Evolutionary conservation across 2,797 vertebrate genomes (phyloP).

Genomic region (Jordanella pulchra): DNA sequence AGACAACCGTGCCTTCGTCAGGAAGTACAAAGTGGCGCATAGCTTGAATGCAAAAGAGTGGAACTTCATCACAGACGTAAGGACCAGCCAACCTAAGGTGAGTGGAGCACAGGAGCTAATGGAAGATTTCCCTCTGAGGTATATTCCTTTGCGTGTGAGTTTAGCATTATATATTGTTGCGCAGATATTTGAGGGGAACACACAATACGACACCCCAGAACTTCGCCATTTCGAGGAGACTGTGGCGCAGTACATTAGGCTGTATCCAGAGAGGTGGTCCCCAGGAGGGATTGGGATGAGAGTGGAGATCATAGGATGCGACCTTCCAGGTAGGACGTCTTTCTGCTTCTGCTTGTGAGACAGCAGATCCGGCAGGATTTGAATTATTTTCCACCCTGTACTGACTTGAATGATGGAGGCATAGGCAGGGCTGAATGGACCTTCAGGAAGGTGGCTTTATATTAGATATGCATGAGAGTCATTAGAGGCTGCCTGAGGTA

Average conservation of each 20-base stretch:
- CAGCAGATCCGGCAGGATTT: constrained; percentile 14
- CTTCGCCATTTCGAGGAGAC: constrained; percentile 90
- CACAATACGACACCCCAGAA: constrained; percentile 93
- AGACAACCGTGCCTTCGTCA: constrained; percentile 91
- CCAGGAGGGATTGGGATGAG: constrained; percentile 96
- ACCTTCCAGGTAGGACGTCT: constrained; percentile 88
- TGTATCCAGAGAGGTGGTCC: constrained; percentile 95
- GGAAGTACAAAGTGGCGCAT: constrained; percentile 93
- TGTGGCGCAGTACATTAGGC: constrained; percentile 86
- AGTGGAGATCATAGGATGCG: constrained; percentile 94
- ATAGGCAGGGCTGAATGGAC: constrained; percentile 37
- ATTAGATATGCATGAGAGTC: constrained; percentile 65
- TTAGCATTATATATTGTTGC: background rate
- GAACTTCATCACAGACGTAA: constrained; percentile 89
- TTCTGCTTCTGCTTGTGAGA: background rate
- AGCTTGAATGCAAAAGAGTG: constrained; percentile 90
- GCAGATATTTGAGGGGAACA: constrained; percentile 95
- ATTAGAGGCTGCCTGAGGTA: constrained; percentile 43
- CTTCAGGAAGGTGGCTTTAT: constrained; percentile 39
- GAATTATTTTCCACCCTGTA: constrained; percentile 17
- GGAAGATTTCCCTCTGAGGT: background rate
- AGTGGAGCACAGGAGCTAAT: background rate
- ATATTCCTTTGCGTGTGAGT: background rate
- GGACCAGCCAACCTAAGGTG: constrained; percentile 92
- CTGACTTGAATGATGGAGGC: constrained; percentile 28